Evolutionary conservation across 2,888 invertebrate genomes (phyloP).

Genomic region (Priocnemis perturbator): DNA sequence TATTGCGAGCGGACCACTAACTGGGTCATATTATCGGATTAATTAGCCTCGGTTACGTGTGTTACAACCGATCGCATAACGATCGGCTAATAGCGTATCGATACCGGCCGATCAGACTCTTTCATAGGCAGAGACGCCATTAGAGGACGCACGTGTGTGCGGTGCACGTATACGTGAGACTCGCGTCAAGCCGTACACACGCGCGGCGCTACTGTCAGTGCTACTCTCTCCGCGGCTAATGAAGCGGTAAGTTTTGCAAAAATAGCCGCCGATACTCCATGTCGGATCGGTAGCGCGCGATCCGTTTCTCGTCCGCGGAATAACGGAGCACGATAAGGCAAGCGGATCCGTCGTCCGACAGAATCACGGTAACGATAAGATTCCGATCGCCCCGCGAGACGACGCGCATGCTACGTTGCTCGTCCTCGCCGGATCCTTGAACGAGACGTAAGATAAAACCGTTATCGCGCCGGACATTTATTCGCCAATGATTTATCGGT

Average conservation of each 20-base stretch:
- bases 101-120: conserved; percentile 36
- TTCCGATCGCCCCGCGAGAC: no score
- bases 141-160: conserved; percentile 28
- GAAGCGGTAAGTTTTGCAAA: conserved; percentile 54
- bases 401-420: background rate
- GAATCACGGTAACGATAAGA: background rate
- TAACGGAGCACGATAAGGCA: no score
- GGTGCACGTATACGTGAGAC: conserved; percentile 17
- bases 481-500: conserved; percentile 44
- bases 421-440: background rate
- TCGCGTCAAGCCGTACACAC: conserved; percentile 20
- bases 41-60: conserved; percentile 58
- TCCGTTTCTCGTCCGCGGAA: background rate
- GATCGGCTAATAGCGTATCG: conserved; percentile 46
- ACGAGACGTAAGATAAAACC: conserved; percentile 11
- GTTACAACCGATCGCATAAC: conserved; percentile 41
- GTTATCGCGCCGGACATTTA: conserved; percentile 39
- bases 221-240: conserved; percentile 53
- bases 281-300: background rate
- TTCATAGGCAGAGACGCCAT: conserved; percentile 28
- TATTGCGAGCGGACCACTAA: conserved; percentile 37
- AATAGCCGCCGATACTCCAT: conserved; percentile 5
- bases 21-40: conserved; percentile 62
- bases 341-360: no score
- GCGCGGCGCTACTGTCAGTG: conserved; percentile 41